Percentiles rank a stretch among this genome's conserved stretches.
These are phyloP conservation scores for Orgyia antiqua DNA, from an alignment of 2,888 invertebrate species.

Conservation along the genomic window DNA sequence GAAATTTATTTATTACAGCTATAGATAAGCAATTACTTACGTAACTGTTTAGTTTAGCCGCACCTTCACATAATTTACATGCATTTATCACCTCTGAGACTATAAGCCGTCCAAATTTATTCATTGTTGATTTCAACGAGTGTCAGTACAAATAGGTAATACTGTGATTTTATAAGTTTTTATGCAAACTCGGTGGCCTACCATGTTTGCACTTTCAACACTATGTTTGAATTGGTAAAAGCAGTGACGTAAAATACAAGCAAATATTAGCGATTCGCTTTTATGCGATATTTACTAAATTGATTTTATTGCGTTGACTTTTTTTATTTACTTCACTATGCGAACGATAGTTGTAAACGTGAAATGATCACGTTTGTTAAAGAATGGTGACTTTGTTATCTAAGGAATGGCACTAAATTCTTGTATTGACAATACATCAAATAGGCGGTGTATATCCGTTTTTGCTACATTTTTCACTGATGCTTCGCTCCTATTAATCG, in stretches of 20 bases:
- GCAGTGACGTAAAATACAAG: constrained; percentile 19
- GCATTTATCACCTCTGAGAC: too few species aligned
- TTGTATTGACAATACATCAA: too few species aligned
- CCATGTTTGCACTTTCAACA: constrained; percentile 34
- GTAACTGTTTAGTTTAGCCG: constrained; percentile 28
- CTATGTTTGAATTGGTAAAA: constrained; percentile 36
- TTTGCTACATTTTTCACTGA: too few species aligned
- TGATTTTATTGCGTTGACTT: constrained; percentile 7
- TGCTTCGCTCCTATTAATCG: too few species aligned
- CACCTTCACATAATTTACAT: constrained; percentile 15
- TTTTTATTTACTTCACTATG: too few species aligned
- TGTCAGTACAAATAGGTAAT: constrained; percentile 24
- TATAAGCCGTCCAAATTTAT: constrained; percentile 23
- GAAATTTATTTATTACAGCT: too few species aligned
- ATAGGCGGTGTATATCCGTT: too few species aligned
- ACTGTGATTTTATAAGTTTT: constrained; percentile 31
- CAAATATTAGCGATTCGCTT: constrained; percentile 16
- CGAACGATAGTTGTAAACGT: background rate
- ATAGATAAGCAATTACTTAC: constrained; percentile 19
- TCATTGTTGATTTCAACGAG: constrained; percentile 30
- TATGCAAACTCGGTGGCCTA: constrained; percentile 28
- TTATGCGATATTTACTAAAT: constrained; percentile 13
- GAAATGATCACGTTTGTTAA: too few species aligned
- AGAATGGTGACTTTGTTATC: too few species aligned
- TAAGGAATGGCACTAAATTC: too few species aligned